phyloP scores from a whole-genome alignment of 2,113 vertebrate genomes.

The Dromiciops gliroides region DNA sequence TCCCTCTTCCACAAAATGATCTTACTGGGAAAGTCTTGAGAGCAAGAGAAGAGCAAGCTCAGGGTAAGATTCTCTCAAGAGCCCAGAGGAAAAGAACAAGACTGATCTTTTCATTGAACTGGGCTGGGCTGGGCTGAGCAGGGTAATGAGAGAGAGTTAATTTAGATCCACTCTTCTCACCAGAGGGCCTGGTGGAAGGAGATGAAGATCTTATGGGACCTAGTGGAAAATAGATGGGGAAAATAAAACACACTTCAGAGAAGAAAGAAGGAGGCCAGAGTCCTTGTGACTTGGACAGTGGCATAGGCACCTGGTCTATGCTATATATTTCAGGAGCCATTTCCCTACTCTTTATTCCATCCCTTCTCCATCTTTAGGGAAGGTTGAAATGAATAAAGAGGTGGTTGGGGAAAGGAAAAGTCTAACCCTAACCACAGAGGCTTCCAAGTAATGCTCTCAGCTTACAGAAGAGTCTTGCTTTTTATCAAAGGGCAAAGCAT shows the following conservation, averaged over 20 bases:
- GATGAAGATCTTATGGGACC: neutral
- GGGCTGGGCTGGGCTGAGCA: conserved; percentile 11
- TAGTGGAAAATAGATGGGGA: neutral
- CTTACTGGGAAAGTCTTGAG: neutral
- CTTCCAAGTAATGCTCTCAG: neutral
- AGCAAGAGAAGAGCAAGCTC: neutral
- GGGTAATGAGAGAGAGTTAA: neutral
- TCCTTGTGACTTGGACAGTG: neutral
- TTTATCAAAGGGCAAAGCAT: neutral
- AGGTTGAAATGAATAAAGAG: neutral
- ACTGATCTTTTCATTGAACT: neutral
- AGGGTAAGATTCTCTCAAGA: neutral
- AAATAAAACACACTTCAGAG: neutral
- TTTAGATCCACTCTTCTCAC: neutral
- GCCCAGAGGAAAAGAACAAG: neutral
- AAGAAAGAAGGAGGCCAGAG: neutral
- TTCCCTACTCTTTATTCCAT: neutral
- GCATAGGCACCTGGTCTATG: neutral
- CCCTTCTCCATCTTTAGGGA: neutral
- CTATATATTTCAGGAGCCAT: neutral
- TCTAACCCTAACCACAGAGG: neutral
- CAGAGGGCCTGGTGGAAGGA: neutral
- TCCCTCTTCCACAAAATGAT: neutral
- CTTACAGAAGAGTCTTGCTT: neutral
- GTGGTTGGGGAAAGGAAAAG: neutral